Percentiles rank a stretch among this genome's conserved stretches.
Evolutionary conservation across 2,113 vertebrate genomes (phyloP).

Genomic region (Indri indri): DNA sequence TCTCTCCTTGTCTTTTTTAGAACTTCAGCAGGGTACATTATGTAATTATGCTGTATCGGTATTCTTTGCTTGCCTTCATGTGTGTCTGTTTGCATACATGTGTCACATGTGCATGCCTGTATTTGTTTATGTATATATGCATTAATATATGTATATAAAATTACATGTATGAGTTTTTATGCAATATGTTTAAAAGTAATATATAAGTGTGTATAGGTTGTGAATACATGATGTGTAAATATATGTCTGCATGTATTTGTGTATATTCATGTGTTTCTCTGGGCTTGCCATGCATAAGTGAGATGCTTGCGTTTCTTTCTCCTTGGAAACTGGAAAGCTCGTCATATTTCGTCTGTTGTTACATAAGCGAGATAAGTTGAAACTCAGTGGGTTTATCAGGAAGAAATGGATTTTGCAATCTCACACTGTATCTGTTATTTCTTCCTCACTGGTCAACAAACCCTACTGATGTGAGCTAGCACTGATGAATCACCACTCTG

Average conservation of each 20-base stretch:
- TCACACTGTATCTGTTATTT: slow-evolving; percentile 36
- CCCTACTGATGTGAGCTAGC: background rate
- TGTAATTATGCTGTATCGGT: background rate
- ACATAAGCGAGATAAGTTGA: background rate
- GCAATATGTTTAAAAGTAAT: background rate
- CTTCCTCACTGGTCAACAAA: slow-evolving; percentile 22
- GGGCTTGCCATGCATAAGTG: background rate
- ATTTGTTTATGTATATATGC: background rate
- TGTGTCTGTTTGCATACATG: background rate
- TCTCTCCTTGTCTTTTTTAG: background rate
- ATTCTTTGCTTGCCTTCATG: background rate
- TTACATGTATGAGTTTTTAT: background rate
- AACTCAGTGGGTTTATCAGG: slow-evolving; percentile 20
- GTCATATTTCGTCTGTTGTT: background rate
- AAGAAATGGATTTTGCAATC: slow-evolving; percentile 48
- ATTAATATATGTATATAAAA: background rate
- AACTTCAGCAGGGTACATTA: background rate
- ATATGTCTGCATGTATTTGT: background rate
- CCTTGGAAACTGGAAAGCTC: slow-evolving; percentile 2
- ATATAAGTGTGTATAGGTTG: background rate
- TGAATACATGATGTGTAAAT: background rate
- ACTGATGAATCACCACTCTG: background rate
- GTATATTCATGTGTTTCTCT: background rate
- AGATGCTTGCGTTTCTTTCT: slow-evolving; percentile 28
- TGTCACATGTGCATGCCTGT: background rate